Conservation (phyloP, 2,888 invertebrate genomes). For the Drosophila nigritarsus region DNA sequence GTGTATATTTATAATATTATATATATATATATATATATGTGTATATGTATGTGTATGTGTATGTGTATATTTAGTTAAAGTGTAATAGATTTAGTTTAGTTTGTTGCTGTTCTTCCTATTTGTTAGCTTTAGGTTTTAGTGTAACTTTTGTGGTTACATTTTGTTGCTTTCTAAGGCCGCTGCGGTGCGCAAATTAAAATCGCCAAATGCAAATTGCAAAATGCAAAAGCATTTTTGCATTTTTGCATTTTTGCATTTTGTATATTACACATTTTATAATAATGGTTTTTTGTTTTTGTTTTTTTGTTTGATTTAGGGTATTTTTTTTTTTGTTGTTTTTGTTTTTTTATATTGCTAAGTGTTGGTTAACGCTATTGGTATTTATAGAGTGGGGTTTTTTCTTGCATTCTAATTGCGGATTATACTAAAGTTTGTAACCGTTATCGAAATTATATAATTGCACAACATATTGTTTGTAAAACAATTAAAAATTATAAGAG, state of each 20-base stretch:
- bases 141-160: conserved; percentile 13
- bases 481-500: conserved; percentile 17
- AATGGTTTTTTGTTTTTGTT: neutral
- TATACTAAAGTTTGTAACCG: conserved; percentile 48
- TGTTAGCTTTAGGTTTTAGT: conserved; percentile 24
- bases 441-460: conserved; percentile 78
- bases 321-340: conserved; percentile 3
- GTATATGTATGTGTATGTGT: neutral
- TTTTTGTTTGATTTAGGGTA: conserved; percentile 3
- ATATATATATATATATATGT: conserved; percentile 33
- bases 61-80: conserved; percentile 31
- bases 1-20: conserved; percentile 17
- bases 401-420: conserved; percentile 12
- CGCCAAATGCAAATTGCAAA: conserved; percentile 6
- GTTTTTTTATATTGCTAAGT: conserved; percentile 11
- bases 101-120: conserved; percentile 18
- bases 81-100: conserved; percentile 45
- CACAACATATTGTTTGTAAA: conserved; percentile 60
- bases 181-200: conserved; percentile 63
- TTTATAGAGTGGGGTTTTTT: conserved; percentile 23
- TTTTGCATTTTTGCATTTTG: neutral
- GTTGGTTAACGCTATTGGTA: conserved; percentile 26
- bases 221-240: neutral
- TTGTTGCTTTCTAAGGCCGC: conserved; percentile 70
- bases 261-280: conserved; percentile 23